These are phyloP conservation scores for Ctenochaetus hawaiiensis DNA, from an alignment of 2,797 vertebrate genomes.

Conservation along the genomic window DNA sequence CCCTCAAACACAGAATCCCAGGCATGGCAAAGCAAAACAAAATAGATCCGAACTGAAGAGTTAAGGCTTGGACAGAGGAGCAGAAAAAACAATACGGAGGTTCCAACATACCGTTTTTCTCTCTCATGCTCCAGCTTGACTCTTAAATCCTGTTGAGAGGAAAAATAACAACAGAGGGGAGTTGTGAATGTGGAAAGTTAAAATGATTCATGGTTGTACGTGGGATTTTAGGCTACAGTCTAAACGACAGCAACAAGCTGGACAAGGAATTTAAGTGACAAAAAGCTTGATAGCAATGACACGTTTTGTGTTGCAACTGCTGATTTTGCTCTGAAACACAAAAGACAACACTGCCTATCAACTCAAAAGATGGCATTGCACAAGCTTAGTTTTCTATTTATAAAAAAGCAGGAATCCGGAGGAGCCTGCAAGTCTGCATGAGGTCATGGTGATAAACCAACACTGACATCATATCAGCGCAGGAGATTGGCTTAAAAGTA, in stretches of 20 bases:
- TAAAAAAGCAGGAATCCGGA: slow-evolving; percentile 66
- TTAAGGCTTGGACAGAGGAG: slow-evolving; percentile 64
- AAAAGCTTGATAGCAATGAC: slow-evolving; percentile 13
- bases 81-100: slow-evolving; percentile 71
- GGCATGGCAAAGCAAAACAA: slow-evolving; percentile 74
- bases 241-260: slow-evolving; percentile 47
- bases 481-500: slow-evolving; percentile 23
- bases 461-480: slow-evolving; percentile 61
- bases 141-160: slow-evolving; percentile 89
- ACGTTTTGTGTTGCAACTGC: background rate
- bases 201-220: slow-evolving; percentile 65
- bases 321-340: slow-evolving; percentile 4
- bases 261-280: slow-evolving; percentile 40
- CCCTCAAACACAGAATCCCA: slow-evolving; percentile 70
- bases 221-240: slow-evolving; percentile 43
- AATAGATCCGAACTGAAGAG: slow-evolving; percentile 62
- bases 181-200: slow-evolving; percentile 77
- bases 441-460: slow-evolving; percentile 73
- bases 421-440: slow-evolving; percentile 75
- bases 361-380: slow-evolving; percentile 31
- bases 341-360: slow-evolving; percentile 37
- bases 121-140: slow-evolving; percentile 97
- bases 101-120: slow-evolving; percentile 92
- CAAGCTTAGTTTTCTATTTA: slow-evolving; percentile 49
- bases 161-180: slow-evolving; percentile 79